Evolutionary conservation across 2,797 vertebrate species (phyloP), one percentile per base, ranked within the genome.

Genomic region (Sciaenops ocellatus): DNA sequence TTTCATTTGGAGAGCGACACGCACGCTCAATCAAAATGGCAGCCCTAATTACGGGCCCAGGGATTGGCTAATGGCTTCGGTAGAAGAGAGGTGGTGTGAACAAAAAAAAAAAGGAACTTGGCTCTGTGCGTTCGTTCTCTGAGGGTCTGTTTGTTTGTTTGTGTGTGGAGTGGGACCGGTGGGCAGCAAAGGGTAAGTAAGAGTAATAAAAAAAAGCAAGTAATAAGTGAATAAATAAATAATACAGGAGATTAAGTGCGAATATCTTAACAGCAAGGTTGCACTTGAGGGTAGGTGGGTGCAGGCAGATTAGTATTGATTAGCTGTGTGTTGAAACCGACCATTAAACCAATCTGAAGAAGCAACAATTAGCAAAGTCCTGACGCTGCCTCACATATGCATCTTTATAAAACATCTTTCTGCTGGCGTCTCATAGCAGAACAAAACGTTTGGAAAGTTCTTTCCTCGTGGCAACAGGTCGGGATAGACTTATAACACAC

Each of bases 31-130:
- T 99, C 97, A 98, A 96, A 97, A 97, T 97, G 96, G 96, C 97
- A 97, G 96, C 91, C 93, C 94, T 97, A 99, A 98, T 98, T 97
- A 98, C 93, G 94, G 95, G 96, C 96, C 95, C 85, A 93, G 97
- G 96, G 97, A 97, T 97, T 96, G 96, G 96, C 96, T 98, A 98
- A 98, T 98, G 96, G 96, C 95, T 96, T 97, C 57, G 92, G 93
- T 94, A 93, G 95, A 95, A 95, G 95, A 95, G 94, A 94, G 94
- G 69, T 22, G 56, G 76, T 6, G 16, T 73, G 48, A 20, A 50
- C 61, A 72, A 74, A 70, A 47, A 5, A 38, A 20, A 44, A 71
- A 7, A 63, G 68, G 46, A 66, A 76, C 71, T 73, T 76, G 55
- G 65, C 78, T 57, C 2, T 1, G 44, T 55, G 59, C 42, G 30